Evolutionary conservation across 2,113 vertebrate species (phyloP), one percentile per base, ranked within the genome.

Genomic region (Macrotus californicus): DNA sequence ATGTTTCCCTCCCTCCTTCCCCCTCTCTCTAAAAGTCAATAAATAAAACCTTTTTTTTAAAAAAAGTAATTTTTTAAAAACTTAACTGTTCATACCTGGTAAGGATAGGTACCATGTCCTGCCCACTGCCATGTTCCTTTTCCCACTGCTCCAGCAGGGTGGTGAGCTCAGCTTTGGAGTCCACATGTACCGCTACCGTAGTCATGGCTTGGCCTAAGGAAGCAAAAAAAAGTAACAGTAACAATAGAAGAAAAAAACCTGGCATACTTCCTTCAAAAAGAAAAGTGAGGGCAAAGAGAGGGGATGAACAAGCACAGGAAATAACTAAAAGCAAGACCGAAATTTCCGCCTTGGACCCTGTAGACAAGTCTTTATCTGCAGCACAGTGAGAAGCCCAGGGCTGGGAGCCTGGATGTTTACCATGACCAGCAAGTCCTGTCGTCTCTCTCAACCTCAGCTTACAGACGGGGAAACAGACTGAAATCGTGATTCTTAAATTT

Each of bases 161-260:
- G 81, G 99, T 99, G 97, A 99, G 99, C 98, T 99, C 99, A 96
- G 99, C 99, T 98, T 99, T 99, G 67, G 99, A 99, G 98, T 99
- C 99, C 97, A 99, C 99, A 96, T 98, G 98, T 56, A 98, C 98
- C 89, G 97, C 98, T 95, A 98, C 98, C 96, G 98, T 98, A 97
- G 98, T 99, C 99, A 99, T 99, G 98, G 97, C 98, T 98, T 97
- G 98, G 98, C 98, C 98, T 99, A 96, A 94, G 77, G 75, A 84
- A 97, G 34, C 64, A 16, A 95, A 73, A 69, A 91, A 46, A n/a
- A 73, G n/a, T 29, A 96, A 87, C 26, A 95, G 72, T 1, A 61
- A 87, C 72, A 3, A 48, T 64, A 14, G 14, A 64, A 31, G 29
- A 64, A 31, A 64, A 64, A 92, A 77, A 67, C 1, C 15, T 18